Evolutionary conservation across 92 coral and sea anemone genomes (phyloP), one percentile per base, ranked within the genome.

Genomic region (Palythoa heliodiscus): DNA sequence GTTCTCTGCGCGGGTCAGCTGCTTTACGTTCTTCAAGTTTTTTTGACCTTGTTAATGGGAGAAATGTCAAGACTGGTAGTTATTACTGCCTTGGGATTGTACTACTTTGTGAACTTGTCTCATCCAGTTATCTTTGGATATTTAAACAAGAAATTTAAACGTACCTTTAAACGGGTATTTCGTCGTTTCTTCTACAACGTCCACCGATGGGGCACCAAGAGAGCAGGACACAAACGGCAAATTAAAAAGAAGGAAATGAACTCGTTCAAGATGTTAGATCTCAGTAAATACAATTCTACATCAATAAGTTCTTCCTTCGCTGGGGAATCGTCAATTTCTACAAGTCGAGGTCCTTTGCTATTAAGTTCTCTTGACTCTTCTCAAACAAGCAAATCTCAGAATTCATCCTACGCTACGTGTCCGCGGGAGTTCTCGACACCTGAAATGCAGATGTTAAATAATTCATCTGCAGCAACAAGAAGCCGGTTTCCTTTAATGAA

Each of bases 91-190:
- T 10, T 76, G 43, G 88, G 87, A 19, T 55, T 88, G 14, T 86
- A 87, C 70, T 89, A 92, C 54, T 85, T 91, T 67, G 90, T 88
- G 20, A 82, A 88, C 64, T 52, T 85, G 1, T 76, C 92, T 7
- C 88, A 93, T 37, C 86, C 93, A 37, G 83, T 92, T 64, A 70
- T 93, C 13, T 89, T 87, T 60, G 97, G 97, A 16, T 93, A 91
- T 71, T 75, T 91, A 20, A 93, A 93, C 75, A 91, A 89, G 53
- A 60, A 90, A 57, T 85, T 93, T 68, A 93, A 93, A 64, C 81
- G 84, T 58, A 76, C 90, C 63, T 40, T 93, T 52, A 83, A 81
- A 55, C 90, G 93, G 70, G 77, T 91, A 82, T 73, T 91, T 52
- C 60, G 88, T 47, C 88, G 83, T 25, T 15, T 91, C 52, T 58